Base-by-base conservation (phyloP, 37 sponge, comb jelly and placozoan species). In the Hexactinellida sp. region DNA sequence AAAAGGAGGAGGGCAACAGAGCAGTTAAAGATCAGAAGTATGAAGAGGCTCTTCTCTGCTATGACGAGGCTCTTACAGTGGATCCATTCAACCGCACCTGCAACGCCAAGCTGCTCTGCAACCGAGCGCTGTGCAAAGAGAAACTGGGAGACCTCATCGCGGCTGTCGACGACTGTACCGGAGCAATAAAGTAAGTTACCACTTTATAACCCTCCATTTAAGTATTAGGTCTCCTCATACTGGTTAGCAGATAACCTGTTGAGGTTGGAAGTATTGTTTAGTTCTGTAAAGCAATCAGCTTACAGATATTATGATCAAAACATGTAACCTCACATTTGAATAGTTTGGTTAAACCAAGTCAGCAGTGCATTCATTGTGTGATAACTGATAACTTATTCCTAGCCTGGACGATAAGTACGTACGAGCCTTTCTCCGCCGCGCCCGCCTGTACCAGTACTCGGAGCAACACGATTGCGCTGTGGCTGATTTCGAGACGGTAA, bases 101-200 rank as follows among this genome's bases (percentile, higher is more conserved):
- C 10, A 99, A 99, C 85, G 93, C 99, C 10, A 99, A 99, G 82
- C 88, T 99, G 19, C 88, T 90, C 84, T 95, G 92, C 63, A 99
- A 99, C 87, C 86, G 93, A 83, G 99, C 95, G 7, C 88, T 94
- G 34, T 92, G 85, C 1, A 88, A 55, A 36, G 91, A 93, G 85
- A 93, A 92, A 92, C 24, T 90, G 39, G 91, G 94, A 0, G 86
- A 86, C 82, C 13, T 88, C 21, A 82, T 89, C 16, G 91, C 87
- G 41, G 89, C 92, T 23, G 91, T 97, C 30, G 76, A 83, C 0
- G 95, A 97, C 86, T 99, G 96, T 71, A 89, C 84, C 10, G 39
- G 85, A 32, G 99, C 99, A 24, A 89, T 99, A 7, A 88, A 92
- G 54, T 63, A 63, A 63, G 76, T 28, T 63, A 63, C n/a, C n/a